Percentiles rank a stretch among this genome's conserved stretches.
Evolutionary conservation across 1,140 invertebrate species (phyloP).

Genomic region (Brachionus manjavacas): DNA sequence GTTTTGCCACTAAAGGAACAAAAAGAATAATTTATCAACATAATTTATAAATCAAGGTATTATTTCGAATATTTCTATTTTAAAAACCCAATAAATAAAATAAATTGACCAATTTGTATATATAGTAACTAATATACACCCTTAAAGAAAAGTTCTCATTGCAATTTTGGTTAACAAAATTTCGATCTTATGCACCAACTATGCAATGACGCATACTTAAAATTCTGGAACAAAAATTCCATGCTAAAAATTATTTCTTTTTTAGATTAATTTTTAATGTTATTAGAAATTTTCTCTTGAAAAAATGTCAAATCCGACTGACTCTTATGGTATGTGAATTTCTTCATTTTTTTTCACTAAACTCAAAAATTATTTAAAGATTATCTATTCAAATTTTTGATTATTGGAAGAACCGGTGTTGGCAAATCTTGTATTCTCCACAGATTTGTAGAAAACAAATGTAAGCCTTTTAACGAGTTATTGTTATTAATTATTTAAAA

Average conservation of each 20-base stretch:
- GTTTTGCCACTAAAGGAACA: neutral
- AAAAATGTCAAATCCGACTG: neutral
- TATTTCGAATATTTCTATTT: neutral
- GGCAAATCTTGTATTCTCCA: conserved; percentile 64
- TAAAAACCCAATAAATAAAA: neutral
- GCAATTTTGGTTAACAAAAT: neutral
- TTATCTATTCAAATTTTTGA: conserved; percentile 77
- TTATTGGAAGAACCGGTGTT: conserved; percentile 67
- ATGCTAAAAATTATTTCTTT: neutral
- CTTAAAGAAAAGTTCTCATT: neutral
- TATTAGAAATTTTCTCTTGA: neutral
- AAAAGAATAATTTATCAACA: neutral
- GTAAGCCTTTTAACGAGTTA: too few species aligned
- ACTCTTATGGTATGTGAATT: neutral
- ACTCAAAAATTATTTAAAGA: conserved; percentile 56
- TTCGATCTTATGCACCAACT: neutral
- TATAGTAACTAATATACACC: neutral
- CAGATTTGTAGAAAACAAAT: conserved; percentile 58
- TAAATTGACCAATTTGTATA: neutral
- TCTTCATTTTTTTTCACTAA: neutral
- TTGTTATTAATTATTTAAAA: too few species aligned
- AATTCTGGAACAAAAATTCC: neutral
- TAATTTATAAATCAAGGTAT: neutral
- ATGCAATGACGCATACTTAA: neutral
- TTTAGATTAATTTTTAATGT: neutral